Conservation (phyloP, 53 echinoderm and acorn worm species). For the Arbacia lixula region DNA sequence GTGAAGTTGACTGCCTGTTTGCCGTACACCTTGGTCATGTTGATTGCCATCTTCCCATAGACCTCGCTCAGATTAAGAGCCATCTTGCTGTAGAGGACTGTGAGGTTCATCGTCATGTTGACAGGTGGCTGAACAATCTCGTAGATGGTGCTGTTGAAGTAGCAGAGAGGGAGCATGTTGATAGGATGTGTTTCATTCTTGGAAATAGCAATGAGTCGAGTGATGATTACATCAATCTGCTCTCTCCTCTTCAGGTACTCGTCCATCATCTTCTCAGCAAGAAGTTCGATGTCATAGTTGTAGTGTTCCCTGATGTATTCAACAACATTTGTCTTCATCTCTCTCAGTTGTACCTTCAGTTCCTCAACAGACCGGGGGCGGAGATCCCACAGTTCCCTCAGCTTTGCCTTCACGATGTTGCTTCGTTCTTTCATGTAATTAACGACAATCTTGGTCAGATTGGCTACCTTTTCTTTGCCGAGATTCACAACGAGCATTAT, state of each 20-base stretch:
- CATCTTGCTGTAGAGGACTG: slow-evolving; percentile 51
- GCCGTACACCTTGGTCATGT: slow-evolving; percentile 30
- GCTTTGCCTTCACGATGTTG: slow-evolving; percentile 8
- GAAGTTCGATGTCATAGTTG: slow-evolving; percentile 33
- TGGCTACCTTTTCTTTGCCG: slow-evolving; percentile 21
- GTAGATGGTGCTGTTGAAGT: slow-evolving; percentile 64
- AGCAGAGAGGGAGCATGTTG: slow-evolving; percentile 75
- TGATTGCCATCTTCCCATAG: slow-evolving; percentile 49
- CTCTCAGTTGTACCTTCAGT: slow-evolving; percentile 27
- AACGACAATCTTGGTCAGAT: slow-evolving; percentile 3
- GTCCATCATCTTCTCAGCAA: slow-evolving; percentile 12
- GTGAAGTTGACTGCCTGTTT: slow-evolving; percentile 43
- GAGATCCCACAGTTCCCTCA: slow-evolving; percentile 45
- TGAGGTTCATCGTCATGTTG: slow-evolving; percentile 58
- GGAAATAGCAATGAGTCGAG: slow-evolving; percentile 50
- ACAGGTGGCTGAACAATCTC: slow-evolving; percentile 46
- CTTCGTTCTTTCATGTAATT: not conserved
- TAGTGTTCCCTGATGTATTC: slow-evolving; percentile 17
- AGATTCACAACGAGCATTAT: slow-evolving; percentile 25
- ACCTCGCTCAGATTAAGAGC: slow-evolving; percentile 47
- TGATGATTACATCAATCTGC: slow-evolving; percentile 44
- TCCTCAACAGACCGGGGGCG: slow-evolving; percentile 35
- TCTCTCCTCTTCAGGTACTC: slow-evolving; percentile 40
- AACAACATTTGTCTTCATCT: not conserved
- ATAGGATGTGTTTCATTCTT: slow-evolving; percentile 71